Evolutionary conservation across 2,113 vertebrate species (phyloP).

Genomic region (Pelobates fuscus): DNA sequence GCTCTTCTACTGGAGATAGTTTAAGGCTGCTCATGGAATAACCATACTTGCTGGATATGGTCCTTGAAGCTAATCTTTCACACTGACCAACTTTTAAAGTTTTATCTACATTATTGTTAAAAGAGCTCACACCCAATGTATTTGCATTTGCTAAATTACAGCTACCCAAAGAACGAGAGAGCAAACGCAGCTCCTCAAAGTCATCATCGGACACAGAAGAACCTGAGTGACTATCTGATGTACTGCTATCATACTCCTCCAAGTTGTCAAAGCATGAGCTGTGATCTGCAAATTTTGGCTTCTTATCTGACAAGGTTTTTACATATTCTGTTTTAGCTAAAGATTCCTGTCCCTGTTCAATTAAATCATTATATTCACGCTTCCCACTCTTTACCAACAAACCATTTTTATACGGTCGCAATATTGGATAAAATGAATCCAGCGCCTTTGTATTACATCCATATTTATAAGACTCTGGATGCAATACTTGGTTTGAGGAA

Average conservation of each 20-base stretch:
- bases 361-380: conserved; percentile 53
- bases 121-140: conserved; percentile 49
- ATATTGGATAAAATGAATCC: conserved; percentile 53
- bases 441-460: conserved; percentile 51
- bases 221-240: conserved; percentile 80
- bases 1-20: conserved; percentile 70
- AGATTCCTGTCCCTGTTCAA: neutral
- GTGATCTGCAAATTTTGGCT: conserved; percentile 28
- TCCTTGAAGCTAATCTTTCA: conserved; percentile 61
- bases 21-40: conserved; percentile 57
- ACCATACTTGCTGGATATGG: conserved; percentile 51
- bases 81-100: conserved; percentile 54
- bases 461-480: conserved; percentile 46
- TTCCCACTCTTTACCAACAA: conserved; percentile 83
- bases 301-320: conserved; percentile 50
- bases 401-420: conserved; percentile 80
- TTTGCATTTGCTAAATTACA: conserved; percentile 51
- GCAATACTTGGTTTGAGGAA: conserved; percentile 47
- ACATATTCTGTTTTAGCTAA: conserved; percentile 59
- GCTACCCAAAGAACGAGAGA: conserved; percentile 57
- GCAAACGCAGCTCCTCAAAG: conserved; percentile 69
- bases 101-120: conserved; percentile 36
- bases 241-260: conserved; percentile 79
- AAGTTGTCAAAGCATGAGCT: conserved; percentile 54
- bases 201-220: conserved; percentile 82